These are phyloP conservation scores for Betta splendens DNA, from an alignment of 2,797 vertebrate genomes.

Conservation along the genomic window DNA sequence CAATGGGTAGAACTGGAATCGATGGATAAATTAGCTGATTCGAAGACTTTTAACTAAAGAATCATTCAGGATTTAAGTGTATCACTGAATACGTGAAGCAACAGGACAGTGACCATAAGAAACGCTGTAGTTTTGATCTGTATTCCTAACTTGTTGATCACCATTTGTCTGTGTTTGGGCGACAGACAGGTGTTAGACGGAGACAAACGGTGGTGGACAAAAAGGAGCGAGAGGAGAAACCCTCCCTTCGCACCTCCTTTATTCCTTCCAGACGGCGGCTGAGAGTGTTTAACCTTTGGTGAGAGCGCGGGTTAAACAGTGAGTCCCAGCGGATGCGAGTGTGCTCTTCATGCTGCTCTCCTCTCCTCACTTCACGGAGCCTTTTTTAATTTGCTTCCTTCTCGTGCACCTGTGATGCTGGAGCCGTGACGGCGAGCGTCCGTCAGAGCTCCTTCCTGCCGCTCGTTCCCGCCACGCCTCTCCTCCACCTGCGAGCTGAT, in stretches of 20 bases:
- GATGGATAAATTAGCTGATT: conserved; percentile 55
- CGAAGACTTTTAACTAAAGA: conserved; percentile 38
- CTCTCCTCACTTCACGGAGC: conserved; percentile 17
- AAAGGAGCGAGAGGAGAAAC: neutral
- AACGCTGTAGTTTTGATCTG: no score
- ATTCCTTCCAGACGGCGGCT: conserved; percentile 13
- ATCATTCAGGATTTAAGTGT: no score
- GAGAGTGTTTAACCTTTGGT: conserved; percentile 41
- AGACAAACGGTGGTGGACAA: no score
- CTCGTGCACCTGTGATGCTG: conserved; percentile 3
- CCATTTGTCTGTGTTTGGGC: no score
- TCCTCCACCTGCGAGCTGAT: neutral
- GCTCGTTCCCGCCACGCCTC: conserved; percentile 4
- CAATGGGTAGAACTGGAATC: conserved; percentile 35
- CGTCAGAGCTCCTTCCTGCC: neutral
- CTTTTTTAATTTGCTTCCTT: neutral
- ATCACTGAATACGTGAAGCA: no score
- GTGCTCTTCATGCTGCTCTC: conserved; percentile 6
- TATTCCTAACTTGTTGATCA: no score
- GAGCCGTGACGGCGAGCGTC: conserved; percentile 3
- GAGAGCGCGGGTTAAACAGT: conserved; percentile 23
- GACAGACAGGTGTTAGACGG: no score
- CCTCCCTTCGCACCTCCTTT: conserved; percentile 2
- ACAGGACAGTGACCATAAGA: no score
- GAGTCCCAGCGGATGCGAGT: conserved; percentile 23